Percentiles rank a stretch among this genome's conserved stretches.
Conservation (phyloP, 2,888 invertebrate genomes). For the Ctena decussata region DNA sequence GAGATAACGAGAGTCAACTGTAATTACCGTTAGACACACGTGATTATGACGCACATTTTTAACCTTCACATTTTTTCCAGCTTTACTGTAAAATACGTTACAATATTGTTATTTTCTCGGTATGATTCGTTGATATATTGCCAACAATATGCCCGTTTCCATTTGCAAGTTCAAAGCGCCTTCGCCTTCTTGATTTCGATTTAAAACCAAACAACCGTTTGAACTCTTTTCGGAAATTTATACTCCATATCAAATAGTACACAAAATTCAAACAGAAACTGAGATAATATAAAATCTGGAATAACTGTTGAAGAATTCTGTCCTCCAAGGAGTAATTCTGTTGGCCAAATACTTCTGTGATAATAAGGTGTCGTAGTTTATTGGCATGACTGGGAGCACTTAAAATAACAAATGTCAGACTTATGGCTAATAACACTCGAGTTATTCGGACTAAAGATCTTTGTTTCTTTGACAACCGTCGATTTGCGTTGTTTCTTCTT, state of each 20-base stretch:
- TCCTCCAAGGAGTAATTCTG: conserved; percentile 45
- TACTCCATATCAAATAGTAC: conserved; percentile 77
- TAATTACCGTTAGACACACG: too few species aligned
- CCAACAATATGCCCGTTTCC: not conserved
- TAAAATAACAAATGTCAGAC: conserved; percentile 74
- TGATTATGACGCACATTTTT: too few species aligned
- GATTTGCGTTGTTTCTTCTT: conserved; percentile 41
- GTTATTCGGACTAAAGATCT: conserved; percentile 75
- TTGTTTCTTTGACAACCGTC: conserved; percentile 70
- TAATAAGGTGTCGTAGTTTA: conserved; percentile 72
- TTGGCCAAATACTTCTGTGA: conserved; percentile 29
- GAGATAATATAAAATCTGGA: conserved; percentile 72
- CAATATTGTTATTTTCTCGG: conserved; percentile 52
- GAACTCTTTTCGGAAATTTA: conserved; percentile 72
- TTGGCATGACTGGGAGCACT: conserved; percentile 75
- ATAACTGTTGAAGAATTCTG: conserved; percentile 67
- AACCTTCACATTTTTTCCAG: too few species aligned
- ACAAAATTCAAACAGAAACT: conserved; percentile 76
- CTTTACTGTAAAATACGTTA: conserved; percentile 1
- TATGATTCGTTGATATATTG: conserved; percentile 27
- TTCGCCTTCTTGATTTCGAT: not conserved
- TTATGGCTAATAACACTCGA: conserved; percentile 76
- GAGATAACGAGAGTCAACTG: too few species aligned
- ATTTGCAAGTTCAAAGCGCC: conserved; percentile 27
- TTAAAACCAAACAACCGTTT: conserved; percentile 44